phyloP scores from a whole-genome alignment of 2,113 vertebrate species.

The human region GRCh38 chr2:159485001-159485500 shows the following conservation, averaged over 20 bases:
- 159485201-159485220: slow-evolving; percentile 22
- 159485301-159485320: background rate
- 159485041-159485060: background rate
- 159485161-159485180: background rate
- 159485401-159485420: slow-evolving; percentile 27
- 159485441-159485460: slow-evolving; percentile 17
- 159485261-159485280: background rate
- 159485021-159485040: background rate
- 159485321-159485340: background rate
- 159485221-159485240: background rate
- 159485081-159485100: background rate
- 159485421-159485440: background rate
- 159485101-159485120: background rate
- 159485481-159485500: slow-evolving; percentile 19
- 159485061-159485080: background rate
- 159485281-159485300: background rate
- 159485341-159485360: background rate
- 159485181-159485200: background rate
- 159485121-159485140: background rate
- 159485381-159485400: background rate
- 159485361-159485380: background rate
- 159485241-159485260: background rate
- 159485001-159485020: background rate
- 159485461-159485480: background rate
- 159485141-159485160: slow-evolving; percentile 10